Base-by-base conservation (phyloP, 2,888 invertebrate species). In the Melolontha melolontha region DNA sequence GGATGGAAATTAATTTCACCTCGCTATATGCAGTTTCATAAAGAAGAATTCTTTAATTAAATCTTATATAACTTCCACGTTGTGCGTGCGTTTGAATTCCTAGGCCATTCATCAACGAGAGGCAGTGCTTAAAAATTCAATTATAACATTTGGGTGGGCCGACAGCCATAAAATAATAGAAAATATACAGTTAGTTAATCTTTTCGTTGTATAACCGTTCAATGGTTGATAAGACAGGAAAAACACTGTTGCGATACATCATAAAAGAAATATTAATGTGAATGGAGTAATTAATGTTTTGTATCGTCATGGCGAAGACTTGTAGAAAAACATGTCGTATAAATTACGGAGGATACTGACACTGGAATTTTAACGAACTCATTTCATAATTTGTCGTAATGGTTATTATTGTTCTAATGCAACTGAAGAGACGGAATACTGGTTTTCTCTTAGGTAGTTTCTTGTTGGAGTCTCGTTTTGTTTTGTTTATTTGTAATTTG, bases 371-470 rank as follows among this genome's bases (percentile, higher is more conserved):
- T 80, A 80, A 80, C 80, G 80, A 80, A 80, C 78, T 75, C 76
- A 78, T 79, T 79, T 79, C 77, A 79, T 79, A 79, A 80, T 80
- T 80, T 79, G 80, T 80, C 79, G 79, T 77, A 77, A 78, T 78
- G 75, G 77, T 75, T 77, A 77, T 78, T 78, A 78, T 79, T 79
- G 78, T 79, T 78, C 77, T 76, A 73, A 71, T 75, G 77, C 74
- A 74, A 67, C 57, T 68, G 71, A 77, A 14, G 34, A 34, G 42
- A 29, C 6, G 7, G 34, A 34, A 34, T 8, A 34, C 34, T 10
- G 10, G 34, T 16, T 29, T 17, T 54, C 34, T 34, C 34, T 34
- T 34, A 34, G 34, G 34, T 34, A 34, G 34, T 34, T 6, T 6
- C 34, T 2, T 8, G 34, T 34, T 34, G 34, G 34, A 34, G 2